Conservation (phyloP, 2,797 vertebrate species). For the Scomberomorus guttatus region DNA sequence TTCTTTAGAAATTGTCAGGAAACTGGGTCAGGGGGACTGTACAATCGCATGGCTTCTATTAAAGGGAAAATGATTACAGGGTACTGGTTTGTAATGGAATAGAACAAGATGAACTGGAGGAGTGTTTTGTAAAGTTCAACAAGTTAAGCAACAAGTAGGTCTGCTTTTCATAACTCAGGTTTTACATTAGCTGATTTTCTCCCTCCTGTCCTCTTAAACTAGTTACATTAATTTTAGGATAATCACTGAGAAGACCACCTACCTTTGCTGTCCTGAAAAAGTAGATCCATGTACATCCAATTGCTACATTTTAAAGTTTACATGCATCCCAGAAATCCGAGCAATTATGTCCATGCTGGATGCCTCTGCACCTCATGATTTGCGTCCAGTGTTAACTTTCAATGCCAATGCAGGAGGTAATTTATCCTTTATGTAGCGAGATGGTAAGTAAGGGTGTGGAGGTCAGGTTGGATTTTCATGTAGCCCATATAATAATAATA, state of each 20-base stretch:
- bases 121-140: slow-evolving; percentile 36
- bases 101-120: slow-evolving; percentile 25
- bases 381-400: too few relatives aligned
- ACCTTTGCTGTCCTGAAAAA: not conserved
- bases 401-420: too few relatives aligned
- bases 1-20: slow-evolving; percentile 66
- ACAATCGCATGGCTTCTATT: slow-evolving; percentile 46
- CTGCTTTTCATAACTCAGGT: not conserved
- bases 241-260: not conserved
- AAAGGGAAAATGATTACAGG: slow-evolving; percentile 46
- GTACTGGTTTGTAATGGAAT: slow-evolving; percentile 24
- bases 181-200: not conserved
- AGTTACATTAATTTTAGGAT: not conserved
- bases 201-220: too few relatives aligned
- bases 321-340: too few relatives aligned
- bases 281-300: not conserved
- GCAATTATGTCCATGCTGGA: too few relatives aligned
- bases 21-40: slow-evolving; percentile 73
- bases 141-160: slow-evolving; percentile 30
- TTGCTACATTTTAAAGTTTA: too few relatives aligned
- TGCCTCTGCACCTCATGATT: too few relatives aligned
- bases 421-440: too few relatives aligned
- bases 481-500: too few relatives aligned
- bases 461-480: too few relatives aligned
- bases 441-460: too few relatives aligned